Conservation (phyloP, 2,888 invertebrate genomes). For the Cryptus viduatorius region DNA sequence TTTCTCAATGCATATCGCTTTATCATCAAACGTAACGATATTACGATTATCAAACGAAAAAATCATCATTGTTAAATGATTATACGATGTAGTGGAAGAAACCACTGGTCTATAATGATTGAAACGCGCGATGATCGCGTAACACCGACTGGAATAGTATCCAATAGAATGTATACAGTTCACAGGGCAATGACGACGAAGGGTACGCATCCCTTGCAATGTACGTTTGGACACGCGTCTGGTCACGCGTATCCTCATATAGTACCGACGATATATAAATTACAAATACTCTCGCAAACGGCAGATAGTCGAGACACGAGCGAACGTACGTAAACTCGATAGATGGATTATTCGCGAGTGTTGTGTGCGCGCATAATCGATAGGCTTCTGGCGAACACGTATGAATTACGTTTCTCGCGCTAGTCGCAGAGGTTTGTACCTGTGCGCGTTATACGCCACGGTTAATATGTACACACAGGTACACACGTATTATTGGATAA, state of each 20-base stretch:
- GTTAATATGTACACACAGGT: slow-evolving; percentile 48
- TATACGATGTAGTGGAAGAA: too few species aligned
- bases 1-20: too few species aligned
- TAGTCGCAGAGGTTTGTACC: slow-evolving; percentile 38
- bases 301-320: slow-evolving; percentile 37
- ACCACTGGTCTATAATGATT: too few species aligned
- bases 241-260: neutral
- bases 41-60: too few species aligned
- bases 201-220: neutral
- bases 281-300: slow-evolving; percentile 62
- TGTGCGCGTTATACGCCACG: slow-evolving; percentile 13
- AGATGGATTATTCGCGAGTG: slow-evolving; percentile 33
- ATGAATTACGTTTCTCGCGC: slow-evolving; percentile 48
- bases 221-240: slow-evolving; percentile 8
- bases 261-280: slow-evolving; percentile 59
- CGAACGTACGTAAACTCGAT: slow-evolving; percentile 17
- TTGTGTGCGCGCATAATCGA: slow-evolving; percentile 53
- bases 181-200: neutral
- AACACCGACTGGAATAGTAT: too few species aligned
- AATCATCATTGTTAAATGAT: too few species aligned
- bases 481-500: slow-evolving; percentile 45
- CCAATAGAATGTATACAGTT: too few species aligned
- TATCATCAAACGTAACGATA: too few species aligned
- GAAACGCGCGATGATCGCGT: too few species aligned
- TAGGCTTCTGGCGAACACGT: slow-evolving; percentile 55